Evolutionary conservation across 2,888 invertebrate species (phyloP).

Genomic region (Oxytorus armatus): DNA sequence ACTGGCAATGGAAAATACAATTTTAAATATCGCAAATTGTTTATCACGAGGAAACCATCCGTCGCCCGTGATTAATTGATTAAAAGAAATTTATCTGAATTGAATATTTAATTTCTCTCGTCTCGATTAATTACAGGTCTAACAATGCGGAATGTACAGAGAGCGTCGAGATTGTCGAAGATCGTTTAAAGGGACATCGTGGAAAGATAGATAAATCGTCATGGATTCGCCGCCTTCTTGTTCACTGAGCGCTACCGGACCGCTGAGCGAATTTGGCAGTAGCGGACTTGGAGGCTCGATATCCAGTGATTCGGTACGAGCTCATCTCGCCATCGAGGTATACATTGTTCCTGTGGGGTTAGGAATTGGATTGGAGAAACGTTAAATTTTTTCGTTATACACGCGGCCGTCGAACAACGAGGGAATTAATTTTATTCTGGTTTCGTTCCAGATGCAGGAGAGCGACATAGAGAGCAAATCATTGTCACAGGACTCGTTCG

Average conservation of each 20-base stretch:
- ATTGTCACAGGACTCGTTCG: slow-evolving; percentile 92
- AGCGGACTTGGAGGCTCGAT: slow-evolving; percentile 91
- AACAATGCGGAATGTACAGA: slow-evolving; percentile 77
- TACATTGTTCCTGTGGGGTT: slow-evolving; percentile 45
- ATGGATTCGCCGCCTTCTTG: slow-evolving; percentile 93
- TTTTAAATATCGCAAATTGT: slow-evolving; percentile 70
- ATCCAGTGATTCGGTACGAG: slow-evolving; percentile 90
- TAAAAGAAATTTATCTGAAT: no score
- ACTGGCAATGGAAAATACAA: slow-evolving; percentile 72
- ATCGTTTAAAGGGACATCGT: slow-evolving; percentile 61
- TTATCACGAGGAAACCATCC: slow-evolving; percentile 68
- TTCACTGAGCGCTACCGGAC: slow-evolving; percentile 90
- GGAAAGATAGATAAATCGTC: slow-evolving; percentile 66
- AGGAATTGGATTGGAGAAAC: no score
- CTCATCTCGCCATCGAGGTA: slow-evolving; percentile 89
- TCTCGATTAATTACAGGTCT: no score
- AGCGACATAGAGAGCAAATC: slow-evolving; percentile 92
- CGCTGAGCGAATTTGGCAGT: slow-evolving; percentile 91
- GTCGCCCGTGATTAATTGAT: slow-evolving; percentile 73
- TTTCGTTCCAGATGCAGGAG: slow-evolving; percentile 88
- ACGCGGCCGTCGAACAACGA: slow-evolving; percentile 10
- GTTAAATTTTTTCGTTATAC: neutral
- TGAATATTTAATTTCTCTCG: neutral
- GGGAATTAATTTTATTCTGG: slow-evolving; percentile 64
- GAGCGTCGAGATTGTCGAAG: slow-evolving; percentile 72